Conservation (phyloP, 2,113 vertebrate species). For the Perca flavescens region DNA sequence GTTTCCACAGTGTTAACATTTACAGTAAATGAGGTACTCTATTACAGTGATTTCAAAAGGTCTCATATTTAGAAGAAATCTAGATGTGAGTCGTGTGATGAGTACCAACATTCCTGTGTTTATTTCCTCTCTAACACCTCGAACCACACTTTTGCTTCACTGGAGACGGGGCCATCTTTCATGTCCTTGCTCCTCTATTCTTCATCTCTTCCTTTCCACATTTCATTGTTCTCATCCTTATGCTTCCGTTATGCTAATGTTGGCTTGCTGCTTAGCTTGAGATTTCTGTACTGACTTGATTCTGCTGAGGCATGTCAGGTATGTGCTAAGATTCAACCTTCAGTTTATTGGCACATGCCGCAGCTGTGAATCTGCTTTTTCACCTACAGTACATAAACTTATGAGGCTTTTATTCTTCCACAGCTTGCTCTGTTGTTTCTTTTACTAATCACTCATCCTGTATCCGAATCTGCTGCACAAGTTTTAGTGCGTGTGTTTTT, state of each 20-base stretch:
- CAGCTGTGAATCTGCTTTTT: constrained; percentile 14
- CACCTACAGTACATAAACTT: background rate
- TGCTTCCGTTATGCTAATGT: background rate
- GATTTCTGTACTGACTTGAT: constrained; percentile 33
- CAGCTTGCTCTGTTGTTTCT: constrained; percentile 7
- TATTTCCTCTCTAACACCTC: constrained; percentile 75
- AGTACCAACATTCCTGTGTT: constrained; percentile 76
- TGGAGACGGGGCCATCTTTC: constrained; percentile 60
- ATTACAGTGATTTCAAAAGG: constrained; percentile 36
- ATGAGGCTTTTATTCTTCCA: background rate
- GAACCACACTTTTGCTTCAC: constrained; percentile 29
- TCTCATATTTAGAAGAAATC: background rate
- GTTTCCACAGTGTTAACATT: constrained; percentile 15
- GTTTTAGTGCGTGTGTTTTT: background rate
- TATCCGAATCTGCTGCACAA: background rate
- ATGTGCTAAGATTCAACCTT: constrained; percentile 19
- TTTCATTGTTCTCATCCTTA: background rate
- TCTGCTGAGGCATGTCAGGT: constrained; percentile 33
- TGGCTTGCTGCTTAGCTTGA: constrained; percentile 24
- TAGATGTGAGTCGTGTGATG: constrained; percentile 28
- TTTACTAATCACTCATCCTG: constrained; percentile 1
- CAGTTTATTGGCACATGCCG: background rate
- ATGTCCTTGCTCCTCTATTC: constrained; percentile 4
- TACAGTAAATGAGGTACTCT: constrained; percentile 19
- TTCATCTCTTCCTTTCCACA: background rate